Evolutionary conservation across 2,113 vertebrate species (phyloP).

Genomic region (Nematolebias whitei): DNA sequence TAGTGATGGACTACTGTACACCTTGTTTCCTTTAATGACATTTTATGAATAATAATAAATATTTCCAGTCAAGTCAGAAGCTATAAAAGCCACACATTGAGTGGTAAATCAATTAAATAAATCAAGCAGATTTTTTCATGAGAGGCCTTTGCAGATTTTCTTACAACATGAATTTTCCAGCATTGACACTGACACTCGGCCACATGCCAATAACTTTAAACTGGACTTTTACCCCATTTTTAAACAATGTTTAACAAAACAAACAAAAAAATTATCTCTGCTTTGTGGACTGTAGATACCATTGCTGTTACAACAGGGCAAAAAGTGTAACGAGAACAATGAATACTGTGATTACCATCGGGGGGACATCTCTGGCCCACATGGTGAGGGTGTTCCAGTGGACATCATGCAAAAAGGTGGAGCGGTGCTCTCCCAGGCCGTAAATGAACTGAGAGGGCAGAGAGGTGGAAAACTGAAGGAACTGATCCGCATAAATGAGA

Average conservation of each 20-base stretch:
- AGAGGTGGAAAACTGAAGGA: conserved; percentile 85
- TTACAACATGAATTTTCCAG: neutral
- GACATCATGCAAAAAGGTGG: conserved; percentile 82
- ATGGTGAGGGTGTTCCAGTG: conserved; percentile 88
- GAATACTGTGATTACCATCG: conserved; percentile 71
- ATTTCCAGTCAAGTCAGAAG: neutral
- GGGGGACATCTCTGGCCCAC: conserved; percentile 89
- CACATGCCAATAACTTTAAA: neutral
- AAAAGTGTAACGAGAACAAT: neutral
- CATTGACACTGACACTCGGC: neutral
- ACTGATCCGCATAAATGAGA: conserved; percentile 88
- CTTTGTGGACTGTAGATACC: neutral
- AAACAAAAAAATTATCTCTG: neutral
- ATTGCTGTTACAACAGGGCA: too few relatives aligned
- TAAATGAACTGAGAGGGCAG: conserved; percentile 83
- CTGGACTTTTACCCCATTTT: neutral
- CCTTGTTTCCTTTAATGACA: neutral
- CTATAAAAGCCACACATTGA: too few relatives aligned
- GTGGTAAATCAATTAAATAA: neutral
- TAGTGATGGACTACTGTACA: too few relatives aligned
- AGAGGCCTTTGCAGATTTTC: neutral
- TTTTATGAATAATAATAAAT: too few relatives aligned
- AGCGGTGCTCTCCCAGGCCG: conserved; percentile 87
- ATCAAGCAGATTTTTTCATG: too few relatives aligned
- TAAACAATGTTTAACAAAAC: neutral